Base-by-base conservation (phyloP, 2,888 invertebrate genomes). In the Psococerastis gibbosa region DNA sequence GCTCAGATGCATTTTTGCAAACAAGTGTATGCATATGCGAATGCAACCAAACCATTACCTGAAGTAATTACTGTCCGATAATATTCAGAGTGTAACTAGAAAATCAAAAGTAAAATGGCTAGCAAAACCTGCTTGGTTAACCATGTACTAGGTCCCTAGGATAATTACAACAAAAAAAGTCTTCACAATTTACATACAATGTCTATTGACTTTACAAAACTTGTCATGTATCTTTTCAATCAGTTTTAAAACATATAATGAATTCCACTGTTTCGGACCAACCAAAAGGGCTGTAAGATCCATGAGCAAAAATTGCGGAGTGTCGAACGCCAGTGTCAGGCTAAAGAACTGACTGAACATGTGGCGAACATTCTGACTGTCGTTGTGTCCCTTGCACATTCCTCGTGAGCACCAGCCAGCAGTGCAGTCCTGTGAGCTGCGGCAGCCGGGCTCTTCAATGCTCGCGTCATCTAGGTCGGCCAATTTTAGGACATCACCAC, bases 401-500 rank as follows among this genome's bases (percentile, higher is more conserved):
- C 11, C 20, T 3, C 18, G 3, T 18, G 20, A 17, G 20, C 38
- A 38, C 20, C 11, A 6, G 8, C 6, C 38, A 9, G 5, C 20
- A 18, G 15, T 22, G 6, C 53, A 53, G 41, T 51, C 49, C 4
- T 43, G 18, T 34, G 51, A 46, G 2, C 41, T 34, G 20, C 31
- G 32, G 41, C 53, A 53, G 16, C 22, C 42, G 8, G 53, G 53
- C 41, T 53, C 53, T 6, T 45, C 41, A 20, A 53, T 44, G 2
- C 51, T 60, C 5, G 64, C 52, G 48, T 66, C 66, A 51, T 66
- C 66, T 2, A 65, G 61, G 51, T 66, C 66, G 2, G 63, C 60
- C 34, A 66, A 52, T 46, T 64, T 65, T 20, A 65, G 52, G n/a
- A 47, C 46, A 9, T 55, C 56, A 2, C 60, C 63, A 13, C 63